A percentile compares a stretch with the other conserved stretches of the same genome.
These are phyloP conservation scores for Pipa parva DNA, from an alignment of 2,113 vertebrate species.

Conservation along the genomic window DNA sequence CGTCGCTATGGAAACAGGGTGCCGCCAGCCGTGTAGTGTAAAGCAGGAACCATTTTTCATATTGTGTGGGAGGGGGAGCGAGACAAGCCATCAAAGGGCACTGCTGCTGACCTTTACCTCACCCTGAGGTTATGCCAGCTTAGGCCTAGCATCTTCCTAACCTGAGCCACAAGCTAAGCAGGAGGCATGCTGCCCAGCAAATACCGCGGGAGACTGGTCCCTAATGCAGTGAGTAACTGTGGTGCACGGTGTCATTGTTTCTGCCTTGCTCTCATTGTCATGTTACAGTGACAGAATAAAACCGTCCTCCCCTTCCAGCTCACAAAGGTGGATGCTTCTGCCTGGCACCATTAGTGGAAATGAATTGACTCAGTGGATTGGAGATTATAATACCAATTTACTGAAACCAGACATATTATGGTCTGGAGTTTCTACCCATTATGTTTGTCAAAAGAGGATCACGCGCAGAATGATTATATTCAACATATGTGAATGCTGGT, in stretches of 20 bases:
- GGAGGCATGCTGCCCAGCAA: slow-evolving; percentile 34
- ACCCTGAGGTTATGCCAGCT: background rate
- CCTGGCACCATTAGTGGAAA: too few relatives aligned
- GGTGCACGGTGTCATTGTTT: background rate
- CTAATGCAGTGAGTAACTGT: slow-evolving; percentile 36
- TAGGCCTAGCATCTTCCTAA: background rate
- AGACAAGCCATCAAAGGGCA: background rate
- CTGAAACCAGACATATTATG: too few relatives aligned
- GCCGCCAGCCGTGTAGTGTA: background rate
- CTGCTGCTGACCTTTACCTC: background rate
- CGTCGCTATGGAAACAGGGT: slow-evolving; percentile 14
- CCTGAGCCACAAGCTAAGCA: background rate
- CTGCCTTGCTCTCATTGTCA: too few relatives aligned
- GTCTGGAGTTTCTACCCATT: too few relatives aligned
- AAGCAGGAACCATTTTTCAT: slow-evolving; percentile 1
- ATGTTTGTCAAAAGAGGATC: too few relatives aligned
- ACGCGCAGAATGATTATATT: too few relatives aligned
- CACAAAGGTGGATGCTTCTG: too few relatives aligned
- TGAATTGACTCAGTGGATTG: too few relatives aligned
- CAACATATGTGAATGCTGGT: too few relatives aligned
- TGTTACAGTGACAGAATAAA: too few relatives aligned
- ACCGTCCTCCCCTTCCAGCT: background rate
- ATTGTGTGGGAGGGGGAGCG: background rate
- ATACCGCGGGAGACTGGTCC: slow-evolving; percentile 30
- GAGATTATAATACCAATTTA: too few relatives aligned